Evolutionary conservation across 2,113 vertebrate genomes (phyloP).

Genomic region (Plotosus lineatus): DNA sequence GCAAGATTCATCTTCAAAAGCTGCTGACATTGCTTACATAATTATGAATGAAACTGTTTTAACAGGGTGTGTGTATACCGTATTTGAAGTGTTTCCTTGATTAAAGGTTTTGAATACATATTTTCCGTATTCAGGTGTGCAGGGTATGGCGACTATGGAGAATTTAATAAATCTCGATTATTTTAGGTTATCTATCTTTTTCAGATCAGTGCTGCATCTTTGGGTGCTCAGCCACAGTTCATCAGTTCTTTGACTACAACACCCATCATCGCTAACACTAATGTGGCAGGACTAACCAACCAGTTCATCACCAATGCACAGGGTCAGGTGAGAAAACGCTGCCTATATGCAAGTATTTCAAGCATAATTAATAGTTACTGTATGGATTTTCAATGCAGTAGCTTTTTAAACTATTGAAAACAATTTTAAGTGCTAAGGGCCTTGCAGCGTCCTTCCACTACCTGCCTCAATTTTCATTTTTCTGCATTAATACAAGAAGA

Average conservation of each 20-base stretch:
- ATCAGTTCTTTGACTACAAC: constrained; percentile 86
- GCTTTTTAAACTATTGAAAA: not conserved
- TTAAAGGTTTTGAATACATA: not conserved
- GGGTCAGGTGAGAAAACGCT: constrained; percentile 81
- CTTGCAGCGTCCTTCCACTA: not conserved
- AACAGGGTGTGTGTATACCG: no score
- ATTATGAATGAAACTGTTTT: no score
- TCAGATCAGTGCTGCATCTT: constrained; percentile 85
- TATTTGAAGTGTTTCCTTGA: not conserved
- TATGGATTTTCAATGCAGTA: not conserved
- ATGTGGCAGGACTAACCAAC: constrained; percentile 84
- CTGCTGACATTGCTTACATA: no score
- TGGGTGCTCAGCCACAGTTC: constrained; percentile 88
- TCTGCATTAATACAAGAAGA: not conserved
- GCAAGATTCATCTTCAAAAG: no score
- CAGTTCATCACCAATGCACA: constrained; percentile 93
- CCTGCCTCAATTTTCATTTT: not conserved
- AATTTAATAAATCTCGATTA: not conserved
- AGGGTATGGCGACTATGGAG: not conserved
- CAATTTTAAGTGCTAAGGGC: no score
- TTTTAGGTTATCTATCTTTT: not conserved
- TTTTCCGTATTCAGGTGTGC: not conserved
- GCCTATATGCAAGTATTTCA: not conserved
- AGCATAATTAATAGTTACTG: not conserved
- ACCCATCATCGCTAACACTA: constrained; percentile 84